Evolutionary conservation across 2,113 vertebrate species (phyloP).

Genomic region (Bucco capensis): DNA sequence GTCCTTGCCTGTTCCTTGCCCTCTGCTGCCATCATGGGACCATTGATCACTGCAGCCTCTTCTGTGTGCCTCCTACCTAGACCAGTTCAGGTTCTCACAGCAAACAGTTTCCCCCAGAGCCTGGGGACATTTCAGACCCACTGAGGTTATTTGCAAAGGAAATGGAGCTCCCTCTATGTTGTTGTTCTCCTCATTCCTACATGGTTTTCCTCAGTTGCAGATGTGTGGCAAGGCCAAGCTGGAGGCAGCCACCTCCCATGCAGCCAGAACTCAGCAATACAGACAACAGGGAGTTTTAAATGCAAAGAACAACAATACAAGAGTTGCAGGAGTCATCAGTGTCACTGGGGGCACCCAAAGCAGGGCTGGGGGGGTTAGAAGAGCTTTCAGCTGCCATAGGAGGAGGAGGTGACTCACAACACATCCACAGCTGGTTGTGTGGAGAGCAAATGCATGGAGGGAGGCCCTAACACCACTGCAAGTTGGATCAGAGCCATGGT

Average conservation of each 20-base stretch:
- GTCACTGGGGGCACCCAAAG: background rate
- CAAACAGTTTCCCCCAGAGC: background rate
- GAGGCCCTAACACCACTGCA: background rate
- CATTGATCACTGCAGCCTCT: background rate
- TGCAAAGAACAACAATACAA: background rate
- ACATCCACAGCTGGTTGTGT: too few species aligned
- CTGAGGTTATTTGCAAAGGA: background rate
- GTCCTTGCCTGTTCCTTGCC: background rate
- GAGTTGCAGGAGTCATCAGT: background rate
- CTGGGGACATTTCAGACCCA: background rate
- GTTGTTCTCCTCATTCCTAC: background rate
- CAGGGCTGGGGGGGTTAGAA: background rate
- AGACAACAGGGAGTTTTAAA: background rate
- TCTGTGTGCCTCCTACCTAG: background rate
- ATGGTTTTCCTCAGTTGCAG: background rate
- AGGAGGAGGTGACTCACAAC: background rate
- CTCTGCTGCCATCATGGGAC: slow-evolving; percentile 58
- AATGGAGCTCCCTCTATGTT: background rate
- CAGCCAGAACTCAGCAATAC: too few species aligned
- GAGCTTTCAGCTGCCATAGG: background rate
- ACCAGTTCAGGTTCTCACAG: background rate
- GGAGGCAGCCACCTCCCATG: background rate
- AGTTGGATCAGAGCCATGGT: background rate
- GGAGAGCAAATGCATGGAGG: background rate
- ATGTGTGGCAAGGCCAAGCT: background rate